Base-by-base conservation (phyloP, 1,140 invertebrate genomes). In the Drosophila murphyi region DNA sequence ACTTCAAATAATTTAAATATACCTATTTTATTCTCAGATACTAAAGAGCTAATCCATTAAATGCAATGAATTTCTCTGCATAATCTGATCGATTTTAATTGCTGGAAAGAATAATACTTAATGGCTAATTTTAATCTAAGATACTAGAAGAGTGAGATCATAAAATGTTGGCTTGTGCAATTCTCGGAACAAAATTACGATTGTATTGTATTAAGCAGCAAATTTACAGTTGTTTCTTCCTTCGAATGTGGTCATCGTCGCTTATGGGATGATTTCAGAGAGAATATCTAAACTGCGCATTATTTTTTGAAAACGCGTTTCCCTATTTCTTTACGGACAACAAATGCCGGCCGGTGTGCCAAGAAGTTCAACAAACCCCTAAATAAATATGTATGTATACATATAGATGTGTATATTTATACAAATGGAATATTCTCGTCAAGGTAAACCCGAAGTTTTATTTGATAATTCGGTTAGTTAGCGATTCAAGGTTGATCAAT, bases 401-500 rank as follows among this genome's bases (percentile, higher is more conserved):
- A 54, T 31, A 31, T 50, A 8, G 10, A 31, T 50, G 47, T 7
- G 3, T 10, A 7, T 12, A 56, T 57, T 34, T 54, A 64, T 34
- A 28, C 34, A 7, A 39, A 45, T 20, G 35, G 51, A 60, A 75
- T 50, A 75, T 62, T 65, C 47, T 20, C 50, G 31, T 65, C 82
- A 86, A 86, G 82, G 76, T 76, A 35, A 78, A 71, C n/a, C 61
- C 55, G 45, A 29, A 43, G n/a, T 28, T 50, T 37, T 31, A 1
- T 43, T 34, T 59, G 54, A 67, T 72, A 72, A 67, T 32, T 59
- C 35, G 47, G 8, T 20, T 69, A 52, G 35, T 41, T 28, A 56
- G 34, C 34, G 52, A 45, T 55, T 74, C 82, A 87, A 87, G 82
- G 82, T 65, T 72, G 50, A 48, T 51, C 63, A 31, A 48, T 51